These are phyloP conservation scores for Erannis defoliaria DNA, from an alignment of 2,888 invertebrate species.

Conservation along the genomic window DNA sequence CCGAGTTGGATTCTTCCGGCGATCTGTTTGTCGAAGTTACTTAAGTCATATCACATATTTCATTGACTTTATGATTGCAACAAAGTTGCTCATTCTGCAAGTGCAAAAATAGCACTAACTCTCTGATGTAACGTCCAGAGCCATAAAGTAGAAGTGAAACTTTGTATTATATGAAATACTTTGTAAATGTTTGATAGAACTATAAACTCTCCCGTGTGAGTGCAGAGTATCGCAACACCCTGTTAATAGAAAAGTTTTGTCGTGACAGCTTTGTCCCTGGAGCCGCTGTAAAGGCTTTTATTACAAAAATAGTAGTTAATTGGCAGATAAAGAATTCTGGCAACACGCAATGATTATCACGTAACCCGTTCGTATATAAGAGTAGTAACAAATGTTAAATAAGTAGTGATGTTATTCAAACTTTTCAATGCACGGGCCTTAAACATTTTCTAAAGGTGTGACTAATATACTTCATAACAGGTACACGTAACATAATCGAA, in stretches of 20 bases:
- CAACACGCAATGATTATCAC: constrained; percentile 22
- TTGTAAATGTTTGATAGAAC: constrained; percentile 41
- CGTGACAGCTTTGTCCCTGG: constrained; percentile 31
- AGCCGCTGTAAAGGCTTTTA: constrained; percentile 25
- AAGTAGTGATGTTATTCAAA: background rate
- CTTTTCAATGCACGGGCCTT: too few species aligned
- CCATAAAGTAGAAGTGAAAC: constrained; percentile 17
- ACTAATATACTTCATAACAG: too few species aligned
- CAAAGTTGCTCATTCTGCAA: constrained; percentile 13
- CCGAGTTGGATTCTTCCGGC: too few species aligned
- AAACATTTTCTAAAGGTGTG: too few species aligned
- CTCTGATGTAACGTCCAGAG: constrained; percentile 4
- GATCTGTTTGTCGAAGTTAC: too few species aligned
- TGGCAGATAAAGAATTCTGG: constrained; percentile 20
- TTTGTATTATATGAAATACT: constrained; percentile 34
- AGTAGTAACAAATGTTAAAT: background rate
- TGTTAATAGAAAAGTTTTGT: constrained; percentile 39
- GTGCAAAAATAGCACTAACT: constrained; percentile 23
- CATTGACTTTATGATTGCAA: constrained; percentile 11
- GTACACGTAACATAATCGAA: too few species aligned
- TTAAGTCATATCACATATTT: background rate
- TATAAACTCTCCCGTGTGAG: constrained; percentile 33
- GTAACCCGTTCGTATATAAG: constrained; percentile 13
- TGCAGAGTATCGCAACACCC: constrained; percentile 28
- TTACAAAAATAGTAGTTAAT: constrained; percentile 18